A percentile compares a stretch with the other conserved stretches of the same genome.
Conservation (phyloP, 2,888 invertebrate species). For the Drosophila meridionalis region DNA sequence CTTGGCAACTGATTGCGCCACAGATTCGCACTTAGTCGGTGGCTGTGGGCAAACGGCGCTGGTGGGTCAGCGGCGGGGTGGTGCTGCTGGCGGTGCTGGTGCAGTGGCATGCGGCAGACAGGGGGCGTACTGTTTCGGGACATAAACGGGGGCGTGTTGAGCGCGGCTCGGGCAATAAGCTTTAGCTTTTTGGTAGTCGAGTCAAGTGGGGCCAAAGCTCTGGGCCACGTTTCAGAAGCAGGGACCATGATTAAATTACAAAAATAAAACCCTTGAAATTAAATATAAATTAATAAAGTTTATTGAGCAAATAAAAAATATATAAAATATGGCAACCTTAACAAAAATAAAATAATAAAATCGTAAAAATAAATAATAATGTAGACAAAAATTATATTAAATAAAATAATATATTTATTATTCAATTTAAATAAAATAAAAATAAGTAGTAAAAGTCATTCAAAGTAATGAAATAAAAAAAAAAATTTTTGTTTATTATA, state of each 20-base stretch:
- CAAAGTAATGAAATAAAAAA: too few relatives aligned
- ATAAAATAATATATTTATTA: background rate
- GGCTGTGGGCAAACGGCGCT: constrained; percentile 42
- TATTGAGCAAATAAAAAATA: background rate
- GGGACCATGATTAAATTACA: constrained; percentile 39
- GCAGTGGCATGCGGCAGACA: constrained; percentile 26
- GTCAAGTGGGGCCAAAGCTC: constrained; percentile 68
- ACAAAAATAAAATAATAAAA: background rate
- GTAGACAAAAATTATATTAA: background rate
- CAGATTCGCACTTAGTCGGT: constrained; percentile 82
- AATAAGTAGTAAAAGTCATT: too few relatives aligned
- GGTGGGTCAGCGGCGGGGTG: background rate
- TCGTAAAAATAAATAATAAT: background rate
- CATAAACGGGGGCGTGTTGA: constrained; percentile 79
- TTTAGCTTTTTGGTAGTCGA: constrained; percentile 69
- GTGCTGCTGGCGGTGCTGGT: constrained; percentile 3
- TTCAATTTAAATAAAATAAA: too few relatives aligned
- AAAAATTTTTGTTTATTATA: background rate
- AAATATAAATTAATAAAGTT: constrained; percentile 28
- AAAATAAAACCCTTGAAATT: constrained; percentile 3
- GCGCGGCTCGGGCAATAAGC: constrained; percentile 73
- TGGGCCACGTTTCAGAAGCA: constrained; percentile 43
- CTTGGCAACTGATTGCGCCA: constrained; percentile 80
- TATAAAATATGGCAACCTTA: background rate
- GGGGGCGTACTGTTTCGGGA: constrained; percentile 60